Evolutionary conservation across 2,888 invertebrate genomes (phyloP), one percentile per base, ranked within the genome.

Genomic region (Choristoneura rosaceana): DNA sequence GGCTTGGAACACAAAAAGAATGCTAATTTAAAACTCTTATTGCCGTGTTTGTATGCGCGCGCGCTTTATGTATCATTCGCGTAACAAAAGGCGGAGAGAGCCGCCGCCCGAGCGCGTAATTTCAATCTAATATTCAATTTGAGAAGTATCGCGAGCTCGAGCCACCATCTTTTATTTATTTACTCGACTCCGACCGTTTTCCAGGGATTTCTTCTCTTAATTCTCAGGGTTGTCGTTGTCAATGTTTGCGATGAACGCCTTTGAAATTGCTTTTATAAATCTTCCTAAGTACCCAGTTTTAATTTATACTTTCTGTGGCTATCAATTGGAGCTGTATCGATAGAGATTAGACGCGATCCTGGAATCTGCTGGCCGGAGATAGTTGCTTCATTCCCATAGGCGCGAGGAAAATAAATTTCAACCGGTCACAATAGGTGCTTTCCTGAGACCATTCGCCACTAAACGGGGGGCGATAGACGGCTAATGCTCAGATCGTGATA

Each of bases 21-120:
- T 93, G 93, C 94, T 93, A 93, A 94, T 94, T 94, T 93, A 91
- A 93, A 93, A 93, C 92, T 93, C 92, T 89, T 92, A 93, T 93
- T 92, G 88, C 89, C 85, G 84, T 89, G 90, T 92, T 90, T 89
- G 90, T 92, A 90, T 93, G 93, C 93, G 93, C 92, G 88, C 89
- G 91, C 92, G 93, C 92, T 89, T 89, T 93, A 90, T 92, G 89
- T 92, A 91, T 92, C 92, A 89, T 87, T 89, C 89, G 84, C 85
- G 90, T 89, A 92, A 93, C 90, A 92, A 93, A 89, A 89, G 89
- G 83, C 85, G 88, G 87, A 89, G 89, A 89, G 90, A 87, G 86
- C 87, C 88, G 84, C 89, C 90, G 88, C 88, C 87, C 88, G 89
- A 90, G 91, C 92, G 91, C 88, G 91, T 93, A 93, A 93, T 93